These are phyloP conservation scores for Oceanodroma leucorhoa DNA, from an alignment of 2,797 vertebrate genomes.

Conservation along the genomic window DNA sequence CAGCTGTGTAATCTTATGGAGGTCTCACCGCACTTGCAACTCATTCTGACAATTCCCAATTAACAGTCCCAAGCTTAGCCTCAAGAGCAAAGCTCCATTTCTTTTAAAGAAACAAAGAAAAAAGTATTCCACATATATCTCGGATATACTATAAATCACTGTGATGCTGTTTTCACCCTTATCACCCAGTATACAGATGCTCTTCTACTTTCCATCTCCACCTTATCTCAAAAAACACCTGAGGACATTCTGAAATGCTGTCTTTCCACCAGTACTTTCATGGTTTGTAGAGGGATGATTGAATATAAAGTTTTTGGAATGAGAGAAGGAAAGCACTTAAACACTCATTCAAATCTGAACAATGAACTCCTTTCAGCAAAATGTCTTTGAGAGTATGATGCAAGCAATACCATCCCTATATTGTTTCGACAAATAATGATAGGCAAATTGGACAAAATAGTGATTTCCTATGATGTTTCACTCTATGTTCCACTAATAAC, in stretches of 20 bases:
- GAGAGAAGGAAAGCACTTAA: background rate
- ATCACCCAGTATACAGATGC: background rate
- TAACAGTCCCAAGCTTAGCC: background rate
- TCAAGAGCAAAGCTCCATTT: background rate
- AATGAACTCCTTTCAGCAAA: background rate
- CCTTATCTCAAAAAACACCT: slow-evolving; percentile 38
- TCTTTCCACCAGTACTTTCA: background rate
- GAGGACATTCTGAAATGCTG: background rate
- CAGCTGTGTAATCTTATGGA: background rate
- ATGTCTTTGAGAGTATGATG: background rate
- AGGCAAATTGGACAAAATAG: background rate
- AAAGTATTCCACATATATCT: background rate
- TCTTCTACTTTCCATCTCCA: background rate
- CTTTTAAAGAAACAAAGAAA: background rate
- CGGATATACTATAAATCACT: slow-evolving; percentile 17
- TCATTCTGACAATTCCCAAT: slow-evolving; percentile 28
- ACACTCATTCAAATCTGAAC: background rate
- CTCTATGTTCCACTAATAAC: background rate
- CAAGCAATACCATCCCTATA: background rate
- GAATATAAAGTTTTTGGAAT: background rate
- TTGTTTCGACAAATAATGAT: background rate
- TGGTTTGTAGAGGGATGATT: background rate
- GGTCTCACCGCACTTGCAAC: background rate
- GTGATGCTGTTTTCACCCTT: slow-evolving; percentile 1
- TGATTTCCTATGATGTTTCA: background rate